Conservation (phyloP, 2,888 invertebrate species). For the Drosophila yooni region DNA sequence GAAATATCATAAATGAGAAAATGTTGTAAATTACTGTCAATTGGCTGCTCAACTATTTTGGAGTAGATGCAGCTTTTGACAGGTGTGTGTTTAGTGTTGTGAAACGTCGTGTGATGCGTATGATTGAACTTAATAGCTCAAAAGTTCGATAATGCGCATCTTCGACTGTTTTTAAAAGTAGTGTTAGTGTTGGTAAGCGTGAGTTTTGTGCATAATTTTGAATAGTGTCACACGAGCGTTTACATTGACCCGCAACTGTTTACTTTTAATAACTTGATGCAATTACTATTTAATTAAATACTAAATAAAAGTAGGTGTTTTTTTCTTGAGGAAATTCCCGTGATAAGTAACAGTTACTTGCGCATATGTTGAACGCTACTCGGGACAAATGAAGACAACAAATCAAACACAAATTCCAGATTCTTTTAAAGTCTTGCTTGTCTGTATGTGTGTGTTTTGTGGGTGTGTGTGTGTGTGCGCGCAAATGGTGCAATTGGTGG, state of each 20-base stretch:
- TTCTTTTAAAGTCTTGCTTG: neutral
- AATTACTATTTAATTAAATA: neutral
- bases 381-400: neutral
- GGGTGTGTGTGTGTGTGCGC: neutral
- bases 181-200: constrained; percentile 71
- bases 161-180: neutral
- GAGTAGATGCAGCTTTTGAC: constrained; percentile 13
- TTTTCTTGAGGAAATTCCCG: neutral
- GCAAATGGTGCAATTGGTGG: constrained; percentile 16
- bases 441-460: neutral
- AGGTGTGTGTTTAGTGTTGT: constrained; percentile 33
- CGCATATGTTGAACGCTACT: constrained; percentile 2
- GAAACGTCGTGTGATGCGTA: constrained; percentile 13
- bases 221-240: constrained; percentile 1
- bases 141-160: constrained; percentile 24
- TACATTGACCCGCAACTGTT: neutral
- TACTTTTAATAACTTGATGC: neutral
- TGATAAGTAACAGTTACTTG: constrained; percentile 14
- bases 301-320: too few relatives aligned
- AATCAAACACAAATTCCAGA: constrained; percentile 7
- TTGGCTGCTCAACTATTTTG: constrained; percentile 10
- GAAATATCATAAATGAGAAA: constrained; percentile 4
- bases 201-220: constrained; percentile 47
- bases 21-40: constrained; percentile 7
- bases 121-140: constrained; percentile 1